Evolutionary conservation across 1,140 invertebrate species (phyloP).

Genomic region (Anthonomus grandis): DNA sequence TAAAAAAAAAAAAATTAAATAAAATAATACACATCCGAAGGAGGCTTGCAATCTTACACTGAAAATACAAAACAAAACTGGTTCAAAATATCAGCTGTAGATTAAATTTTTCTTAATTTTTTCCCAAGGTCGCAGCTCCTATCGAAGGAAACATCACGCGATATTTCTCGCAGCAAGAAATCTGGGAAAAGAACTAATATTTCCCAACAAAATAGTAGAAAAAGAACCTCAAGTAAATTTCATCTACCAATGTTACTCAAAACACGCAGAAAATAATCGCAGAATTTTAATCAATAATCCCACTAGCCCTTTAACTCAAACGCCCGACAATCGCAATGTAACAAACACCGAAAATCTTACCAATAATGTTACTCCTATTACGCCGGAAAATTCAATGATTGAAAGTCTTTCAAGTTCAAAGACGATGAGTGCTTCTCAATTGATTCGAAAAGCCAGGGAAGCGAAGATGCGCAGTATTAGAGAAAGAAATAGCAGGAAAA

Average conservation of each 20-base stretch:
- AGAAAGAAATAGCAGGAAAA: neutral
- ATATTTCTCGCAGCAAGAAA: slow-evolving; percentile 35
- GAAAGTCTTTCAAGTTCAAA: neutral
- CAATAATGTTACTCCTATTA: no score
- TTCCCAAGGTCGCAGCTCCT: slow-evolving; percentile 17
- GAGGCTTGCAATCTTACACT: no score
- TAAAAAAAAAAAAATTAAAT: no score
- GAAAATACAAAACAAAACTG: no score
- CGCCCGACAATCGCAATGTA: no score
- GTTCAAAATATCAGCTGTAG: no score
- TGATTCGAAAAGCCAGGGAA: neutral
- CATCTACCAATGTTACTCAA: slow-evolving; percentile 14
- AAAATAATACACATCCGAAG: no score
- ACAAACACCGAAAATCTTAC: no score
- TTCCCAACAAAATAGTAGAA: slow-evolving; percentile 38
- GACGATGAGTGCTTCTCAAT: neutral
- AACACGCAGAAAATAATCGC: neutral
- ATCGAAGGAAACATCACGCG: slow-evolving; percentile 39
- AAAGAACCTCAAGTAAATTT: slow-evolving; percentile 38
- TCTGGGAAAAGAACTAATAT: slow-evolving; percentile 38
- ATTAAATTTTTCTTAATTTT: no score
- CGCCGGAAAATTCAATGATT: neutral
- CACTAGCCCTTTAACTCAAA: no score
- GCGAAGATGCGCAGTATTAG: neutral
- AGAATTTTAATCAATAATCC: no score